Percentiles rank a stretch among this genome's conserved stretches.
phyloP scores from a whole-genome alignment of 2,113 vertebrate genomes.

The Saguinus imperator region DNA sequence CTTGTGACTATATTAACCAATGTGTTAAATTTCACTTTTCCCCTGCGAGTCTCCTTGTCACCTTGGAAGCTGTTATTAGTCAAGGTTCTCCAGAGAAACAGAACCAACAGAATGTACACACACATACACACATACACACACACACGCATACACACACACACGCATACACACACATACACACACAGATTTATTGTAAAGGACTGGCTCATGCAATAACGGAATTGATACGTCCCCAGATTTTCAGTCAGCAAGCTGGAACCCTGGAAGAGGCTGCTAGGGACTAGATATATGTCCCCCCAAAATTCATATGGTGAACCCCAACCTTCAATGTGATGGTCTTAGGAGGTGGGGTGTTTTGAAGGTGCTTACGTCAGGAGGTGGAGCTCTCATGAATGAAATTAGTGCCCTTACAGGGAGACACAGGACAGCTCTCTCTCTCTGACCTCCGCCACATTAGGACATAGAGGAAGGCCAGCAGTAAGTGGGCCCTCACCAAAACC shows the following conservation, averaged over 20 bases:
- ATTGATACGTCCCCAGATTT: too few relatives aligned
- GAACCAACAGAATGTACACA: background rate
- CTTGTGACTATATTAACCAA: background rate
- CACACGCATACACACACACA: too few relatives aligned
- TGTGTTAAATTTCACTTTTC: rapidly evolving
- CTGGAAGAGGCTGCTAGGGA: background rate
- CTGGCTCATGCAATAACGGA: background rate
- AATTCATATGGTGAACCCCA: background rate
- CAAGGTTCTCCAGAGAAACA: background rate
- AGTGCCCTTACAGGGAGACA: too few relatives aligned
- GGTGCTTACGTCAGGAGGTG: background rate
- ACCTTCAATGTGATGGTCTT: background rate
- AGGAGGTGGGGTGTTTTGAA: background rate
- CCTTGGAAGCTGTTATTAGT: background rate
- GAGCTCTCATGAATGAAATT: background rate
- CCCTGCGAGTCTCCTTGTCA: rapidly evolving
- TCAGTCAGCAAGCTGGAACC: rapidly evolving
- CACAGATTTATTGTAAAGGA: too few relatives aligned
- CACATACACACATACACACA: too few relatives aligned
- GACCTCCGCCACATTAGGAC: background rate
- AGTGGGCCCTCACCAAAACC: background rate
- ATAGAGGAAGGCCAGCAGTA: background rate
- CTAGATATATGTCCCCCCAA: background rate
- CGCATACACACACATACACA: too few relatives aligned
- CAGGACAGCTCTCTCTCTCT: background rate